A percentile compares a stretch with the other conserved stretches of the same genome.
Evolutionary conservation across 2,888 invertebrate species (phyloP).

Genomic region (Cheilosia impressa): DNA sequence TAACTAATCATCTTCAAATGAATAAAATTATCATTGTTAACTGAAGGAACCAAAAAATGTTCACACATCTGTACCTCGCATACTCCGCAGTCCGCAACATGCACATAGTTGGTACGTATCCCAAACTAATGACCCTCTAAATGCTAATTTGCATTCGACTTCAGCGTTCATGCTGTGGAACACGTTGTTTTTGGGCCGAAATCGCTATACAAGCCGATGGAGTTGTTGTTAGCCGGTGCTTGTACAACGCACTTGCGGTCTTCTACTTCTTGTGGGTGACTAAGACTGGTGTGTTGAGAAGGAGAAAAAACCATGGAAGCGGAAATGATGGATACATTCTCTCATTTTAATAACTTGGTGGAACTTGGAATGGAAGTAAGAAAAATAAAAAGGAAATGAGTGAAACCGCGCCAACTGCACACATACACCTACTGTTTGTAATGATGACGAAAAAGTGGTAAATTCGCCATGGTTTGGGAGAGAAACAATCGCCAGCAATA

Average conservation of each 20-base stretch:
- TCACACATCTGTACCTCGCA: slow-evolving; percentile 54
- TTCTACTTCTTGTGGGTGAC: slow-evolving; percentile 58
- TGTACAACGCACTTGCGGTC: slow-evolving; percentile 57
- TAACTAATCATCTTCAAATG: slow-evolving; percentile 53
- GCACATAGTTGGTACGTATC: slow-evolving; percentile 47
- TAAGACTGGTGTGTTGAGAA: slow-evolving; percentile 38
- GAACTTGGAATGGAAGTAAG: slow-evolving; percentile 35
- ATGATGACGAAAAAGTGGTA: slow-evolving; percentile 27
- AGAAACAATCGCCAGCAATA: slow-evolving; percentile 15
- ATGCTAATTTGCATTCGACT: slow-evolving; percentile 73
- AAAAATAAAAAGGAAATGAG: slow-evolving; percentile 51
- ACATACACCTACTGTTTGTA: slow-evolving; percentile 4
- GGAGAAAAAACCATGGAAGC: slow-evolving; percentile 82
- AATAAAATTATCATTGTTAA: slow-evolving; percentile 52
- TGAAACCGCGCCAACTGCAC: slow-evolving; percentile 47
- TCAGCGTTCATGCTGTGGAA: slow-evolving; percentile 70
- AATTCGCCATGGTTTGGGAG: slow-evolving; percentile 22
- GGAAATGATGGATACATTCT: slow-evolving; percentile 83
- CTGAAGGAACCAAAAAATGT: slow-evolving; percentile 37
- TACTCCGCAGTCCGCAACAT: slow-evolving; percentile 16
- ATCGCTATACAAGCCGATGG: slow-evolving; percentile 37
- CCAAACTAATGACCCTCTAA: slow-evolving; percentile 73
- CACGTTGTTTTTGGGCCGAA: slow-evolving; percentile 60
- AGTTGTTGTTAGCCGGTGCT: slow-evolving; percentile 34
- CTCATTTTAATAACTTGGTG: slow-evolving; percentile 69